Percentiles rank a stretch among this genome's conserved stretches.
These are phyloP conservation scores for Mustela nigripes DNA, from an alignment of 2,113 vertebrate species.

Conservation along the genomic window DNA sequence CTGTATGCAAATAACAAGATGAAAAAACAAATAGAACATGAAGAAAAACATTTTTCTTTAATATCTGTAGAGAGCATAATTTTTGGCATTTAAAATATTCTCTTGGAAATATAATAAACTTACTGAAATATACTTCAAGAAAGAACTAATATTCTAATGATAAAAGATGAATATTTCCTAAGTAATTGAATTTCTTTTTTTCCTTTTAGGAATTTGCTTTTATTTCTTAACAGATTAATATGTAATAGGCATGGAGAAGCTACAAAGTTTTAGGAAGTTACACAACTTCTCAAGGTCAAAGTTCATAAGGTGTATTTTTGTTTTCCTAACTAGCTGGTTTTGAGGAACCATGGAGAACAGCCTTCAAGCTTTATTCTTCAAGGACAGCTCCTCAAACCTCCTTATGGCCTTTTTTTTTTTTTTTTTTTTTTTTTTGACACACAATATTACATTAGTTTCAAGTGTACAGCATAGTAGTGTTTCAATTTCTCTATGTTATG, in stretches of 20 bases:
- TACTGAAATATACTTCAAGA: background rate
- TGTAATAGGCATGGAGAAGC: background rate
- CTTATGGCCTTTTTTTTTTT: background rate
- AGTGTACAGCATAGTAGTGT: background rate
- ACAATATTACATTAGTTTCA: background rate
- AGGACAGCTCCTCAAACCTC: background rate
- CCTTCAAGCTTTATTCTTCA: background rate
- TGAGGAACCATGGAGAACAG: background rate
- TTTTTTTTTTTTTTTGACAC: background rate
- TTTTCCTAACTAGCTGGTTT: background rate
- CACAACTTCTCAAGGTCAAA: background rate
- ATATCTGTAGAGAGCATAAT: background rate
- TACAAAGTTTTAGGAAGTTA: background rate
- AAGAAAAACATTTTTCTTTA: background rate
- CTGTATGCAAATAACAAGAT: background rate
- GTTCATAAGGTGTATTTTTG: background rate
- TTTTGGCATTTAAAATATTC: background rate
- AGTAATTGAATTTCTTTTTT: background rate
- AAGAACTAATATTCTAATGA: background rate
- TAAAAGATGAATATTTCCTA: background rate
- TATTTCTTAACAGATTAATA: background rate
- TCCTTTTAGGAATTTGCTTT: background rate
- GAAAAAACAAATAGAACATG: background rate
- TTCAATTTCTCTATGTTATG: background rate
- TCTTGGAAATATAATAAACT: background rate